Evolutionary conservation across 2,113 vertebrate genomes (phyloP), one percentile per base, ranked within the genome.

Genomic region (Actenoides lindsayi): DNA sequence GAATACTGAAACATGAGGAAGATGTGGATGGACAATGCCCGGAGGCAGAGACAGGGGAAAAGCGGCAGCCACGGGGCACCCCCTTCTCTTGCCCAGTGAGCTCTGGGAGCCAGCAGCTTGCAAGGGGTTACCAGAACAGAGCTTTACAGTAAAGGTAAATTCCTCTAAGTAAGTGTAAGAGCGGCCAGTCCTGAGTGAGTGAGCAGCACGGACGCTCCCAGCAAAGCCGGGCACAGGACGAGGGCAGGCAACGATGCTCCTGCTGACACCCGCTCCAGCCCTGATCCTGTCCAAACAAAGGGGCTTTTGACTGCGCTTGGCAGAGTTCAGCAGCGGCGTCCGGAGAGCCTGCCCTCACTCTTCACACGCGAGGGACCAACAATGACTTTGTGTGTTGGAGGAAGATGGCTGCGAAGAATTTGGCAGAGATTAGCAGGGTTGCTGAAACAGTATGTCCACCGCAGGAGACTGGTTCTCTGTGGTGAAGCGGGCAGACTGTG

Each of bases 21-120:
- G 64, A 54, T 0, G 0, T 4, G 53, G 64, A 64, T 10, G 20
- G 59, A 12, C 46, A 16, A 42, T 1, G 31, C 35, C 56, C 0
- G 0, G 5, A 31, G 76, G 23, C n/a, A 16, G 33, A 63, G 21
- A 59, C 7, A 53, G 33, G 37, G 37, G 20, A 13, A 48, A 39
- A 60, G 35, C 3, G 4, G 41, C 18, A 57, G 46, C 24, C 33
- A 20, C 2, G 5, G 50, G 21, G 44, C 16, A 37, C 5, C 18
- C 6, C 19, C 27, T 37, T 17, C 33, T 50, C 28, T 16, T n/a
- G 48, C 13, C 54, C 30, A 4, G n/a, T 19, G 18, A 60, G 57
- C 76, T 63, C 65, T 13, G 41, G 59, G 25, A 89, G 41, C n/a
- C 44, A 57, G 48, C 23, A n/a, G n/a, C 67, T 87, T 24, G 11